phyloP scores from a whole-genome alignment of 1,140 invertebrate genomes.

The Drosophila orosa region DNA sequence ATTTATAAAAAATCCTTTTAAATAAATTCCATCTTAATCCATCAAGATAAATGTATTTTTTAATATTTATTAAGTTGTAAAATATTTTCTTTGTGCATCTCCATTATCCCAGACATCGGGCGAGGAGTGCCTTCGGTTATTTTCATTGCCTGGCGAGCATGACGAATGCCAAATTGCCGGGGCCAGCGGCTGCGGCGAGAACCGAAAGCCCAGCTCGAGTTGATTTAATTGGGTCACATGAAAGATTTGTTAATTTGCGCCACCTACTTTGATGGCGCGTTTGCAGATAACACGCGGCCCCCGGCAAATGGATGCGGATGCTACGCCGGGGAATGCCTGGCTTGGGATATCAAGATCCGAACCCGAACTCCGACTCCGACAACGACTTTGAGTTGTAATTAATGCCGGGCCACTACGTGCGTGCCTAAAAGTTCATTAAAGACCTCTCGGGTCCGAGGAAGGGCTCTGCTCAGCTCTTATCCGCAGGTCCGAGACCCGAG shows the following conservation, averaged over 20 bases:
- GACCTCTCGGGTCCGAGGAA: conserved; percentile 25
- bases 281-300: conserved; percentile 65
- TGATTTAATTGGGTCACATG: conserved; percentile 81
- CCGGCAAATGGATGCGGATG: conserved; percentile 11
- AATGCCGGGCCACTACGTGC: conserved; percentile 66
- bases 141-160: conserved; percentile 69
- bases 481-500: conserved; percentile 28
- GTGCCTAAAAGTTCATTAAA: conserved; percentile 77
- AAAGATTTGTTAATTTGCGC: conserved; percentile 81
- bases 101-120: conserved; percentile 18
- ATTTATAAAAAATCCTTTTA: background rate
- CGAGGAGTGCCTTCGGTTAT: conserved; percentile 57
- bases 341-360: conserved; percentile 35
- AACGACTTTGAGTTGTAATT: conserved; percentile 61
- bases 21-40: too few relatives aligned
- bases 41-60: too few relatives aligned
- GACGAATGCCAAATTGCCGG: conserved; percentile 77
- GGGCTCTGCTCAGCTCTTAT: conserved; percentile 36
- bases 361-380: background rate
- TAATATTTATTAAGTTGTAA: background rate
- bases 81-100: background rate
- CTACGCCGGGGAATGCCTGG: conserved; percentile 56
- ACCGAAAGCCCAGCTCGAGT: conserved; percentile 38
- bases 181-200: conserved; percentile 39
- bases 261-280: conserved; percentile 77